Conservation (phyloP, 2,113 vertebrate genomes). For the Aplodontia rufa region DNA sequence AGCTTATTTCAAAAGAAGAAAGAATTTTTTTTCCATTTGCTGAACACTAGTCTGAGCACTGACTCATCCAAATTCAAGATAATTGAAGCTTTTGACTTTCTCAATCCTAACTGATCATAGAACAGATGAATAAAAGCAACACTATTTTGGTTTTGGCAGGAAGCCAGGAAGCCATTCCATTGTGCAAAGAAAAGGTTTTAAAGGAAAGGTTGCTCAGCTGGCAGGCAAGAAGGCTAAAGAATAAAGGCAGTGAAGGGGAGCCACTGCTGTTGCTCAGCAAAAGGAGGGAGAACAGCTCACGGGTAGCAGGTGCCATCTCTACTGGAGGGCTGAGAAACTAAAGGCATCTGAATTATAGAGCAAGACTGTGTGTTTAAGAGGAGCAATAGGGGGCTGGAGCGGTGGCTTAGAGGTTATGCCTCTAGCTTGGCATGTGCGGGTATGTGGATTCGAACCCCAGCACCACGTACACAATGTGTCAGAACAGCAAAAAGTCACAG, state of each 20-base stretch:
- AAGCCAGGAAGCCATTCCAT: slow-evolving; percentile 19
- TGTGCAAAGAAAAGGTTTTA: neutral
- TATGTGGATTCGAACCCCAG: no score
- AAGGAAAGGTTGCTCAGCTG: neutral
- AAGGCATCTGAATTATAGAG: neutral
- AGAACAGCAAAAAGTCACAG: no score
- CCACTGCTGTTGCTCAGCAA: neutral
- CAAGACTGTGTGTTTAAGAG: neutral
- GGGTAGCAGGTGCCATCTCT: neutral
- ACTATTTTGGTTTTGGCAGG: slow-evolving; percentile 2
- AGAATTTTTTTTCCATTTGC: slow-evolving; percentile 37
- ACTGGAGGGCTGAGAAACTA: neutral
- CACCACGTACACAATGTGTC: no score
- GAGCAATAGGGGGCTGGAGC: no score
- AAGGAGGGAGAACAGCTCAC: neutral
- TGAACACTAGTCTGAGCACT: neutral
- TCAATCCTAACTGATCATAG: neutral
- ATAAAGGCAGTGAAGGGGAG: neutral
- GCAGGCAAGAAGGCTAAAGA: neutral
- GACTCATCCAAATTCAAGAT: slow-evolving; percentile 28
- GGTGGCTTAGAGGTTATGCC: no score
- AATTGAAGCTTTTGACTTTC: slow-evolving; percentile 5
- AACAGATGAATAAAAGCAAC: slow-evolving; percentile 32
- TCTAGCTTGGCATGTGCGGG: no score
- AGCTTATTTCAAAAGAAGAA: neutral